phyloP scores from a whole-genome alignment of 92 coral and sea anemone species.

The Diadumene lineata region DNA sequence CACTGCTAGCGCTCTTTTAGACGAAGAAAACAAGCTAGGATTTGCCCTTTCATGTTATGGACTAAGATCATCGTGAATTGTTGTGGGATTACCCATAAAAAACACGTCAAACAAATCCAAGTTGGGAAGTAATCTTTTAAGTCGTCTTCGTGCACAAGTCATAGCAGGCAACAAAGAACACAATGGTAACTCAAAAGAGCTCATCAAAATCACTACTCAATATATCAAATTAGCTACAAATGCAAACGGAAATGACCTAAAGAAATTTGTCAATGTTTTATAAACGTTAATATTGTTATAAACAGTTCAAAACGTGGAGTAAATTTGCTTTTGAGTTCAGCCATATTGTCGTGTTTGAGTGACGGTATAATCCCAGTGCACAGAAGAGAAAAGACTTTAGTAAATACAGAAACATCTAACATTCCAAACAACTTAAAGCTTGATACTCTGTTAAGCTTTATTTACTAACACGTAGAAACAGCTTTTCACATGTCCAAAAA shows the following conservation, averaged over 20 bases:
- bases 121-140: slow-evolving; percentile 30
- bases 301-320: background rate
- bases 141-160: background rate
- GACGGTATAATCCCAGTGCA: slow-evolving; percentile 66
- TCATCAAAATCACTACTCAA: background rate
- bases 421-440: slow-evolving; percentile 14
- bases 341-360: slow-evolving; percentile 36
- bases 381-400: background rate
- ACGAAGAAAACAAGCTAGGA: slow-evolving; percentile 2
- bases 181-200: background rate
- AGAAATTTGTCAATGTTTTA: background rate
- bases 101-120: slow-evolving; percentile 55
- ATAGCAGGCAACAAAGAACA: background rate
- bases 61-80: slow-evolving; percentile 46
- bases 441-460: slow-evolving; percentile 43
- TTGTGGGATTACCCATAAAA: slow-evolving; percentile 63
- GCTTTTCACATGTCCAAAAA: slow-evolving; percentile 9
- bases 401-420: slow-evolving; percentile 15
- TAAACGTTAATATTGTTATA: background rate
- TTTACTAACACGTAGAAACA: slow-evolving; percentile 31
- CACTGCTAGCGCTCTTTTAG: background rate
- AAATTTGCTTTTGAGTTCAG: background rate
- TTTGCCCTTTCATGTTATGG: slow-evolving; percentile 77
- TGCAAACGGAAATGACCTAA: background rate
- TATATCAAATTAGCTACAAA: background rate